phyloP scores from a whole-genome alignment of 2,113 vertebrate species.

The Oreochromis spilurus region DNA sequence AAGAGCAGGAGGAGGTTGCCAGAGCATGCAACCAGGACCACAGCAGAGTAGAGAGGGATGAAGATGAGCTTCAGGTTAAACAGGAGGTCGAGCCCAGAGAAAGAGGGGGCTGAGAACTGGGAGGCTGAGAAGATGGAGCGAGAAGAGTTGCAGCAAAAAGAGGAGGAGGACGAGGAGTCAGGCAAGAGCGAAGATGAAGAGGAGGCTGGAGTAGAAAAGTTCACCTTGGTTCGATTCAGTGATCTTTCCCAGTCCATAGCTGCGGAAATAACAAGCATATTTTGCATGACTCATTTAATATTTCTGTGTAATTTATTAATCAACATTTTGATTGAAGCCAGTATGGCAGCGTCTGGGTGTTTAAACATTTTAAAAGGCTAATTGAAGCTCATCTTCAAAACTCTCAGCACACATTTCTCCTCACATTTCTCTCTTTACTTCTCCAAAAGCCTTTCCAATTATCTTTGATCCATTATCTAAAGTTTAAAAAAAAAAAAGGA shows the following conservation, averaged over 20 bases:
- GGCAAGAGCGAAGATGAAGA: not conserved
- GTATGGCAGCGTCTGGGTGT: not conserved
- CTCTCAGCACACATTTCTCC: not conserved
- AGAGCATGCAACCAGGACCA: conserved; percentile 76
- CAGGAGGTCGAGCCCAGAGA: conserved; percentile 78
- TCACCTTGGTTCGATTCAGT: conserved; percentile 39
- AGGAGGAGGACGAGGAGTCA: not conserved
- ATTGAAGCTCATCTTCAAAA: not conserved
- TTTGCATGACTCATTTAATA: not conserved
- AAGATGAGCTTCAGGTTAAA: conserved; percentile 79
- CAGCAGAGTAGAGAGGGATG: conserved; percentile 76
- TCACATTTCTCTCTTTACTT: not conserved
- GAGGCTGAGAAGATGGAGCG: conserved; percentile 7
- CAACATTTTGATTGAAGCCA: not conserved
- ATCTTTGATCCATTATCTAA: not conserved
- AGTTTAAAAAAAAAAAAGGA: not conserved
- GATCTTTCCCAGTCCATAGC: conserved; percentile 47
- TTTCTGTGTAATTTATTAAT: not conserved
- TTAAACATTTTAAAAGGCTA: not conserved
- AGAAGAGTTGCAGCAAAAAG: conserved; percentile 33
- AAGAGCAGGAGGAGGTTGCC: conserved; percentile 83
- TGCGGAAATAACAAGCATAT: not conserved
- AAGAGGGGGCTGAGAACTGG: conserved; percentile 43
- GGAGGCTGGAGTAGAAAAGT: conserved; percentile 5
- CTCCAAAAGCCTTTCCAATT: not conserved